phyloP scores from a whole-genome alignment of 2,797 vertebrate genomes.

The Ciconia nigra region DNA sequence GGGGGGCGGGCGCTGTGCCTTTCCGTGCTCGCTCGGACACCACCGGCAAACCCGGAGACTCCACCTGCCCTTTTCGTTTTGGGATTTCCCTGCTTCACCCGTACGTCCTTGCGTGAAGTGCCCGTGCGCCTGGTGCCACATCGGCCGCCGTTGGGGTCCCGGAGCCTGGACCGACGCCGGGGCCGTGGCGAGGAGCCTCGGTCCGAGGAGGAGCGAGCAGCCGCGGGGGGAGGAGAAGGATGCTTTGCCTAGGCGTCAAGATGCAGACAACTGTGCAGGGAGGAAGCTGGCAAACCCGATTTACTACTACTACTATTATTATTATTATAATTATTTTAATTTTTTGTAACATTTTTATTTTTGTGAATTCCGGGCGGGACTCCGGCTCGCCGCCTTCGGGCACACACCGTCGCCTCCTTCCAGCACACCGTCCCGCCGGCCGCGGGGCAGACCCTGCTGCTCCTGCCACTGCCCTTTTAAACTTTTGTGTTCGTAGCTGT shows the following conservation, averaged over 20 bases:
- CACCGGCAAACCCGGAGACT: neutral
- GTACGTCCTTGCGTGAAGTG: neutral
- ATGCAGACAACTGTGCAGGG: constrained; percentile 36
- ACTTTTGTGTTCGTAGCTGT: constrained; percentile 57
- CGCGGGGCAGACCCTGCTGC: neutral
- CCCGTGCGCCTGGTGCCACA: neutral
- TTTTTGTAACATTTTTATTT: constrained; percentile 62
- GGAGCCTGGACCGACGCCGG: neutral
- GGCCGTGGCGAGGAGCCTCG: neutral
- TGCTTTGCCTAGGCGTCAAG: constrained; percentile 33
- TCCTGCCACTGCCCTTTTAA: neutral
- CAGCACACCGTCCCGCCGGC: neutral
- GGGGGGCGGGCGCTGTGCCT: constrained; percentile 32
- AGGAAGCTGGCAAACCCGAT: constrained; percentile 56
- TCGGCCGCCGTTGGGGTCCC: neutral
- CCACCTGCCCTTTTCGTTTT: neutral
- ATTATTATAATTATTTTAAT: constrained; percentile 66
- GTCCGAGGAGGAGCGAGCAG: neutral
- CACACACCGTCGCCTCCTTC: neutral
- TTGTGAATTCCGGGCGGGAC: constrained; percentile 1
- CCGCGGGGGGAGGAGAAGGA: neutral
- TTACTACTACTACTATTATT: constrained; percentile 63
- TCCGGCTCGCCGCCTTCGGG: neutral
- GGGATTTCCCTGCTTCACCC: neutral
- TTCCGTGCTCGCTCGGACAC: neutral